These are phyloP conservation scores for Pseudanteris insignis DNA, from an alignment of 2,888 invertebrate species.

Conservation along the genomic window DNA sequence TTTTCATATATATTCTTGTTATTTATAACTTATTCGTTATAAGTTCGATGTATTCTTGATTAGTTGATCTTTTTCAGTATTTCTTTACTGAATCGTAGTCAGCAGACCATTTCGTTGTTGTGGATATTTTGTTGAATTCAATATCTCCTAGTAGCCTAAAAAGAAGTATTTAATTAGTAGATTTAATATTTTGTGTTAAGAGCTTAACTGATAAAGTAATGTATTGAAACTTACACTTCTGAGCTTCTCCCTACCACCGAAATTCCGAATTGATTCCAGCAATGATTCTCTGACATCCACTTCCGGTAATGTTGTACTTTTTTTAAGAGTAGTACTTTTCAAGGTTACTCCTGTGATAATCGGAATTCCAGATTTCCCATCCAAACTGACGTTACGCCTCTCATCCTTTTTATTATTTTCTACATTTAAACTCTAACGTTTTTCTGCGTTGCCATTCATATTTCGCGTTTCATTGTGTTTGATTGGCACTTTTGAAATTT, in stretches of 20 bases:
- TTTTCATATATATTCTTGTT: neutral
- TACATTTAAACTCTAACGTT: neutral
- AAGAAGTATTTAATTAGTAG: too few relatives aligned
- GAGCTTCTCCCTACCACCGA: slow-evolving; percentile 67
- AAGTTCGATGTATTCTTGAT: too few relatives aligned
- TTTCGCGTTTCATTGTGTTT: slow-evolving; percentile 15
- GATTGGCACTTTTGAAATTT: slow-evolving; percentile 33
- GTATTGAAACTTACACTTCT: slow-evolving; percentile 49
- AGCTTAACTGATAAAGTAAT: neutral
- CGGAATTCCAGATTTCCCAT: slow-evolving; percentile 52
- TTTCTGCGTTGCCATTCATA: neutral
- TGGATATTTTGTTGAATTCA: too few relatives aligned
- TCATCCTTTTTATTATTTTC: neutral
- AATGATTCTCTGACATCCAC: slow-evolving; percentile 74
- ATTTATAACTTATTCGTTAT: neutral
- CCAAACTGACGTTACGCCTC: slow-evolving; percentile 10
- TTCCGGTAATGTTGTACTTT: slow-evolving; percentile 52
- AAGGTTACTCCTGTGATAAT: slow-evolving; percentile 63
- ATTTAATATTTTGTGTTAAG: too few relatives aligned
- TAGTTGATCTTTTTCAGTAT: neutral
- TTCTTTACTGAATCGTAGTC: too few relatives aligned
- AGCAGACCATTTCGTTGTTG: too few relatives aligned
- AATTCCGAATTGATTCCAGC: slow-evolving; percentile 77
- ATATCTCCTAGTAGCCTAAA: too few relatives aligned
- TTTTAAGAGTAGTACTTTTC: slow-evolving; percentile 55